Conservation (phyloP, 2,113 vertebrate genomes). For the Plectropomus leopardus region DNA sequence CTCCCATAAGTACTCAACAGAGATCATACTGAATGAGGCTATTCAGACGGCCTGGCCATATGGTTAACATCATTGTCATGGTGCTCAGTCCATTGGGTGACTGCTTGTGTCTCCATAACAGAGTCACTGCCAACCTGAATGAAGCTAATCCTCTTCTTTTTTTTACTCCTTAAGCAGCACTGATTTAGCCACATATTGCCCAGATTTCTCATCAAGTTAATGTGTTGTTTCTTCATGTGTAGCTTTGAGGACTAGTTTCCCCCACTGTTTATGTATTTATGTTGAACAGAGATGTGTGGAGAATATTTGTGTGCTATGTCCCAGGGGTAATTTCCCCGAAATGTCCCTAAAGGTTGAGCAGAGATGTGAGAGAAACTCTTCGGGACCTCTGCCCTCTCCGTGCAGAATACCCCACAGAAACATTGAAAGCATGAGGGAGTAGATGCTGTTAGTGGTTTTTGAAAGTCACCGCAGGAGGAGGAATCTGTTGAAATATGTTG, state of each 20-base stretch:
- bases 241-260: constrained; percentile 12
- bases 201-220: too few relatives aligned
- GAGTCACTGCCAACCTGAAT: not conserved
- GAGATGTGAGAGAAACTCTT: constrained; percentile 62
- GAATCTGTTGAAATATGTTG: constrained; percentile 39
- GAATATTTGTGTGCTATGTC: constrained; percentile 49
- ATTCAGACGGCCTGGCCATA: constrained; percentile 35
- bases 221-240: too few relatives aligned
- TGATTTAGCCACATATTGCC: not conserved
- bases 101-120: constrained; percentile 25
- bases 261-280: constrained; percentile 58
- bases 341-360: constrained; percentile 60
- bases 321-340: constrained; percentile 56
- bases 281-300: constrained; percentile 35
- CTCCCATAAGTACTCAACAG: constrained; percentile 34
- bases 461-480: constrained; percentile 42
- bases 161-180: not conserved
- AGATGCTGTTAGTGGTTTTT: constrained; percentile 37
- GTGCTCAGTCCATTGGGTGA: constrained; percentile 14
- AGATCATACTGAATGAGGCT: constrained; percentile 42
- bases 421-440: constrained; percentile 59
- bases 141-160: not conserved
- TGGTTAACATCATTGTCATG: constrained; percentile 37
- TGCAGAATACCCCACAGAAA: constrained; percentile 59
- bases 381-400: constrained; percentile 48